Evolutionary conservation across 2,888 invertebrate genomes (phyloP).

Genomic region (Lottia gigantea): DNA sequence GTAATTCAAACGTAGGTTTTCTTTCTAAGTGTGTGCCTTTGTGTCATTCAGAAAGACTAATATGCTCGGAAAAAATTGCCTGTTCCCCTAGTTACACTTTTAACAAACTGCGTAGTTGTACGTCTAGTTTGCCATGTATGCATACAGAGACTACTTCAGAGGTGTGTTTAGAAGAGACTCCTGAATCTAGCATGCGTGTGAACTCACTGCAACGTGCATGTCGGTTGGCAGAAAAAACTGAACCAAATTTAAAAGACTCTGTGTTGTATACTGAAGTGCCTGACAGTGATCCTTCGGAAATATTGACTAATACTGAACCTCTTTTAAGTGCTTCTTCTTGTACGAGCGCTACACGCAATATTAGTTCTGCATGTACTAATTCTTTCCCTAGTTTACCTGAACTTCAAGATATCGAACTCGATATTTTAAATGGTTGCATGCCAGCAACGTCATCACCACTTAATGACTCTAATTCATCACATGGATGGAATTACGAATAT

Average conservation of each 20-base stretch:
- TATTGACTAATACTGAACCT: background rate
- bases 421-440: constrained; percentile 1
- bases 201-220: background rate
- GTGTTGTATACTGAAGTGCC: background rate
- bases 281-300: background rate
- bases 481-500: background rate
- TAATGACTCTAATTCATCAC: background rate
- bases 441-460: background rate
- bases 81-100: background rate
- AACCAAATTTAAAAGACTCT: background rate
- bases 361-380: constrained; percentile 3
- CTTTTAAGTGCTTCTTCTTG: background rate
- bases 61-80: background rate
- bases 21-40: background rate
- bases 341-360: background rate
- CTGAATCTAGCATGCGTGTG: constrained; percentile 2
- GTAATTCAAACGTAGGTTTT: constrained; percentile 8
- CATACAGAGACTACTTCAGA: background rate
- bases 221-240: background rate
- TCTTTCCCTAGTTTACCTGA: constrained; percentile 2
- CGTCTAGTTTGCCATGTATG: background rate
- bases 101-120: background rate
- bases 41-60: constrained; percentile 2
- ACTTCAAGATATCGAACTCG: background rate
- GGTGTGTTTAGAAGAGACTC: background rate